Conservation (phyloP, 2,113 vertebrate species). For the Tautogolabrus adspersus region DNA sequence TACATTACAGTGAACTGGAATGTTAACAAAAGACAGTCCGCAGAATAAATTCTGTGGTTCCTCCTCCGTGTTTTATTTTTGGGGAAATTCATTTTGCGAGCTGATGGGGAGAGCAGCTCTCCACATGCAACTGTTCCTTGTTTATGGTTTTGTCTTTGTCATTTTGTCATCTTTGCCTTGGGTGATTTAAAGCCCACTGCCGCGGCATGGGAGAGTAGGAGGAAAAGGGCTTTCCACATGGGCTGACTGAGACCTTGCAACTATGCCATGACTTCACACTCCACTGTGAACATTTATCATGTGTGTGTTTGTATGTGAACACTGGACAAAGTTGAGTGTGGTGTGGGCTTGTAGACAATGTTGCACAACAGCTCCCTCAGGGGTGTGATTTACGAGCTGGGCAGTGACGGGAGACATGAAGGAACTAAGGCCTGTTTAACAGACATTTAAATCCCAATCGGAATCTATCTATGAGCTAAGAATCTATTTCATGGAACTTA, state of each 20-base stretch:
- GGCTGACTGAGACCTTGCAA: conserved; percentile 34
- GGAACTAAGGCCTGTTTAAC: conserved; percentile 32
- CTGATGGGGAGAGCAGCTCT: conserved; percentile 30
- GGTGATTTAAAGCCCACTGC: conserved; percentile 48
- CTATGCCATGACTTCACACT: conserved; percentile 67
- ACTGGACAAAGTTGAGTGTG: conserved; percentile 37
- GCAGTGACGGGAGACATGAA: conserved; percentile 45
- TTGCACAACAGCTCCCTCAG: conserved; percentile 68
- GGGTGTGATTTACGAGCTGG: conserved; percentile 65
- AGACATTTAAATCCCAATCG: conserved; percentile 28
- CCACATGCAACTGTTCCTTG: neutral
- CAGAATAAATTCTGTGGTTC: conserved; percentile 23
- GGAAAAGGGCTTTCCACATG: conserved; percentile 52
- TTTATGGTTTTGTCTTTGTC: conserved; percentile 47
- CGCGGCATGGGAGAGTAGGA: conserved; percentile 28
- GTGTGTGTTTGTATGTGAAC: conserved; percentile 33
- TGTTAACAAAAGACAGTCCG: conserved; percentile 64
- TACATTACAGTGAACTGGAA: conserved; percentile 73
- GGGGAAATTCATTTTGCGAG: conserved; percentile 18
- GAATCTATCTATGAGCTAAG: conserved; percentile 11
- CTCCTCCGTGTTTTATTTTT: conserved; percentile 21
- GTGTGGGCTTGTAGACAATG: conserved; percentile 46
- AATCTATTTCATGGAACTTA: neutral
- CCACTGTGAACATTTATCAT: conserved; percentile 32
- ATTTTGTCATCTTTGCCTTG: conserved; percentile 37